Conservation (phyloP, 2,797 vertebrate genomes). For the Phrynocephalus vlangalii region DNA sequence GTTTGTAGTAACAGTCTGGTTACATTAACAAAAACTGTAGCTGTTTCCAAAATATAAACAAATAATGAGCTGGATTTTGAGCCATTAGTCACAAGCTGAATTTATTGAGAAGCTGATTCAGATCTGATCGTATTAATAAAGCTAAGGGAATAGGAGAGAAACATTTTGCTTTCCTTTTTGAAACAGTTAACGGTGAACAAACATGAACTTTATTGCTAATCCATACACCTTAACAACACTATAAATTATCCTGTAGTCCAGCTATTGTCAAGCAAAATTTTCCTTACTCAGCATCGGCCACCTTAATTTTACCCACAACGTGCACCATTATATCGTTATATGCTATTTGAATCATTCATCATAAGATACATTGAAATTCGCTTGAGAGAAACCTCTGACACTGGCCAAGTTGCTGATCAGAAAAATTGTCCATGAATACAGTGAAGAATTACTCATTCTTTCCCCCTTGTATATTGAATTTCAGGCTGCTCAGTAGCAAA, state of each 20-base stretch:
- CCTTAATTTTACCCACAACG: not conserved
- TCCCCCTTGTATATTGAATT: not conserved
- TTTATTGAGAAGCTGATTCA: not conserved
- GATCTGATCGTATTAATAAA: not conserved
- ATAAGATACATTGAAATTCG: not conserved
- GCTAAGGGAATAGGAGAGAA: not conserved
- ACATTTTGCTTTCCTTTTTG: not conserved
- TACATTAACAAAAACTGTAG: not conserved
- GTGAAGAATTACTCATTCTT: too few species aligned
- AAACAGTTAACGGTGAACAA: not conserved
- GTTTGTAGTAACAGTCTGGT: not conserved
- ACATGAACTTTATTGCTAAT: conserved; percentile 1
- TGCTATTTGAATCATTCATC: not conserved
- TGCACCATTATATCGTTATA: not conserved
- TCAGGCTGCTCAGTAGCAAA: not conserved
- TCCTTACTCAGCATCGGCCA: not conserved
- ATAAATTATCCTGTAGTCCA: not conserved
- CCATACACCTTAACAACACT: not conserved
- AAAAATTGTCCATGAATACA: not conserved
- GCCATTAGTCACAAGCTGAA: not conserved
- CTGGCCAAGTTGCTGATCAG: not conserved
- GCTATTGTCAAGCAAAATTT: not conserved
- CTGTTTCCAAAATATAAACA: conserved; percentile 9
- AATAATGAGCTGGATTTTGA: not conserved
- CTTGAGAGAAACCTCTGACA: not conserved